phyloP scores from a whole-genome alignment of 2,888 invertebrate genomes.

The Plemyria rubiginata region DNA sequence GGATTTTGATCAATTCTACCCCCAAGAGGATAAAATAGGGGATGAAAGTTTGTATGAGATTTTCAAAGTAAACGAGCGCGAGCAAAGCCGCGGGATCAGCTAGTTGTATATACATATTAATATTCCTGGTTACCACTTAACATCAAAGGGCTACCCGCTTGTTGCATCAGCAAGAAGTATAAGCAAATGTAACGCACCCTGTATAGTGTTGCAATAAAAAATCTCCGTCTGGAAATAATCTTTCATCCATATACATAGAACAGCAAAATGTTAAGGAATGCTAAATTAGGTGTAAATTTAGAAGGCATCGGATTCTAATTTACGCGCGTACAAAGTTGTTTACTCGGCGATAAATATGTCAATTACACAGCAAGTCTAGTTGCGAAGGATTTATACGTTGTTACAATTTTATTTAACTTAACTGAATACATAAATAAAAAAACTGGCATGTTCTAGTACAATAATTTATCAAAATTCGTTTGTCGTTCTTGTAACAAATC shows the following conservation, averaged over 20 bases:
- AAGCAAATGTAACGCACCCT: too few species aligned
- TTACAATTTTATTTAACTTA: constrained; percentile 26
- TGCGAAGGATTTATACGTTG: constrained; percentile 57
- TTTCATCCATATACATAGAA: background rate
- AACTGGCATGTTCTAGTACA: background rate
- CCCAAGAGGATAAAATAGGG: too few species aligned
- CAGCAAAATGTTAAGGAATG: constrained; percentile 11
- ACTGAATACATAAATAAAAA: constrained; percentile 29
- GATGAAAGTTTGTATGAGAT: too few species aligned
- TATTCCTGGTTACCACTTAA: too few species aligned
- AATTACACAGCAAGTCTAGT: constrained; percentile 61
- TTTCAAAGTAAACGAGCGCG: too few species aligned
- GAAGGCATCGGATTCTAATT: constrained; percentile 65
- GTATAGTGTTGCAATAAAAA: background rate
- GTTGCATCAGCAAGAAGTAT: too few species aligned
- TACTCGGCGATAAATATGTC: constrained; percentile 71
- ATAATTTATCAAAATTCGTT: too few species aligned
- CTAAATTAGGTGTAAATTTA: constrained; percentile 41
- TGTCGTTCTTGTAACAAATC: too few species aligned
- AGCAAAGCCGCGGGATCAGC: too few species aligned
- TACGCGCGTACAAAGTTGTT: constrained; percentile 63
- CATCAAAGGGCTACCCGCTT: too few species aligned
- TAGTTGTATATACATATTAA: too few species aligned
- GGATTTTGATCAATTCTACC: too few species aligned
- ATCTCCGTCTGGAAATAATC: background rate